Evolutionary conservation across 2,797 vertebrate genomes (phyloP), one percentile per base, ranked within the genome.

Genomic region (Urocyon cinereoargenteus): DNA sequence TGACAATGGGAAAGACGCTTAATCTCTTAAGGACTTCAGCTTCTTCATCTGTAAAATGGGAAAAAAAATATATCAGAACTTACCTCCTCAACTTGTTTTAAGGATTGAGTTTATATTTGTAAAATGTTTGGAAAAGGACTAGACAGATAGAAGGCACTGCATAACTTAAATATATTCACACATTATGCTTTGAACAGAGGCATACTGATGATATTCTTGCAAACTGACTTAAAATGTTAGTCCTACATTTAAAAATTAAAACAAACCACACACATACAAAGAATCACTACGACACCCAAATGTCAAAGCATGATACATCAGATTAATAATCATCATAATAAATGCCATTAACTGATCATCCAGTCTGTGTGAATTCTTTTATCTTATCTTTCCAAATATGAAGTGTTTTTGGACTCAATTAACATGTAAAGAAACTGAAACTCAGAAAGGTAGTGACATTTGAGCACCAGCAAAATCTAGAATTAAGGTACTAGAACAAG

Each of bases 321-420:
- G 34, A 94, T 68, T 90, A 16, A 79, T 31, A 66, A 64, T 59
- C 61, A 87, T 24, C 82, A 40, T 28, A 13, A 87, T 90, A 72
- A 83, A 61, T 62, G 19, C 19, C 10, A 55, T 5, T 62, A 90
- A 92, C 26, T 87, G 31, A 68, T 31, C 49, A 86, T 82, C 16
- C 83, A 87, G 12, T 81, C 77, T 62, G 4, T 70, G 31, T 2
- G 53, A 8, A 14, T 75, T 9, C 31, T 87, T 94, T 70, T 75
- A 70, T 64, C 83, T 86, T 87, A 93, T 77, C 36, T 90, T 97
- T 88, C 59, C 26, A 87, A 84, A 90, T 86, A 91, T 81, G 40
- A 88, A 73, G 24, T 24, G 3, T 70, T 64, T 45, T 66, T 75
- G 7, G 53, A 79, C 9, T 84, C 72, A 85, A 64, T 68, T 78